Evolutionary conservation across 2,888 invertebrate genomes (phyloP).

Genomic region (Rhagium mordax): DNA sequence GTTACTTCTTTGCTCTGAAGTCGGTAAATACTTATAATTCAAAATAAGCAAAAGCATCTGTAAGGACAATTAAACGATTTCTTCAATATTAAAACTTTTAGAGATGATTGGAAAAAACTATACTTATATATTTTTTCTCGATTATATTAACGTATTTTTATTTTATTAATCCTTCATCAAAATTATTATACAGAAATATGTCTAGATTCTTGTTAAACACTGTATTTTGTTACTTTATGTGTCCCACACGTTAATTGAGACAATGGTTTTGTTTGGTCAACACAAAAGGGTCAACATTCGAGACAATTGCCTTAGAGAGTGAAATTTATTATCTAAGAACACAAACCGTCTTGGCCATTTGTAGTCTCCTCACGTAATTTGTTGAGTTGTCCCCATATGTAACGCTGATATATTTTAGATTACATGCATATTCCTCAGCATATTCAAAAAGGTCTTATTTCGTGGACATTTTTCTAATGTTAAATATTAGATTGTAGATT

Average conservation of each 20-base stretch:
- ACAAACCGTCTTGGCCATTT: slow-evolving; percentile 42
- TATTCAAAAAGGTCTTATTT: slow-evolving; percentile 45
- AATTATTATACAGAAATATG: no score
- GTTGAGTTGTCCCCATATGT: slow-evolving; percentile 51
- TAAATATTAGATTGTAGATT: slow-evolving; percentile 13
- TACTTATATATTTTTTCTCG: no score
- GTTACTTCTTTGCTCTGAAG: slow-evolving; percentile 42
- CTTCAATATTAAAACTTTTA: no score
- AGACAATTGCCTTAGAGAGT: slow-evolving; percentile 44
- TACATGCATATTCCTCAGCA: slow-evolving; percentile 49
- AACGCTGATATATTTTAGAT: slow-evolving; percentile 52
- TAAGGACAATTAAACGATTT: not conserved
- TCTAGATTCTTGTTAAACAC: not conserved
- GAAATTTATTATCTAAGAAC: slow-evolving; percentile 47
- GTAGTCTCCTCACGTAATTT: slow-evolving; percentile 49
- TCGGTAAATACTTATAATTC: slow-evolving; percentile 43
- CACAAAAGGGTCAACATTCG: slow-evolving; percentile 43
- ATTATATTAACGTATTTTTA: no score
- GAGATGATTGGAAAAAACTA: no score
- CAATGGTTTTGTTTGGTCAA: slow-evolving; percentile 51
- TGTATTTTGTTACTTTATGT: not conserved
- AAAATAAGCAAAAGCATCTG: slow-evolving; percentile 20
- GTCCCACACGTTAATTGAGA: slow-evolving; percentile 40
- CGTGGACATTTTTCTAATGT: slow-evolving; percentile 35
- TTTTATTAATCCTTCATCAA: no score